Evolutionary conservation across 2,888 invertebrate species (phyloP), one percentile per base, ranked within the genome.

Genomic region (Bhutanitis thaidina): DNA sequence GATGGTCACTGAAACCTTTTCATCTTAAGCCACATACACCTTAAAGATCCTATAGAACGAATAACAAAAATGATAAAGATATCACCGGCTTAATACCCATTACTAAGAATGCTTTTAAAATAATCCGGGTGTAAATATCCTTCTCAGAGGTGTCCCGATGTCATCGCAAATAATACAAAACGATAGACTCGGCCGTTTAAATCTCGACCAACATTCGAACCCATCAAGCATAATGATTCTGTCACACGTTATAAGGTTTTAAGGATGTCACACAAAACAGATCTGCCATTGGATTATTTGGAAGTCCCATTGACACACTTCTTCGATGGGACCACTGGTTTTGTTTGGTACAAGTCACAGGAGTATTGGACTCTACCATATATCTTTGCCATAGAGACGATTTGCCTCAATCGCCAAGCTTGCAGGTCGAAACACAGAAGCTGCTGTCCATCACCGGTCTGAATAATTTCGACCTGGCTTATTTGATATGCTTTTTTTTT

Each of bases 211-310:
- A 15, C 36, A 14, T 8, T 15, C 15, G 30, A n/a, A 32, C 7
- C 9, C 37, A 16, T 20, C 5, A 12, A 4, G 34, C 44, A 25
- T 43, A 34, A 44, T 39, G 35, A 44, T 25, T 29, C 44, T 40
- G 44, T 46, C 40, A 40, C 39, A 36, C 40, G 29, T 27, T 30
- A 15, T 44, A 41, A 53, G 35, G 38, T 35, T 30, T 49, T 49
- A 60, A 61, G 64, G 60, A 61, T 68, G 68, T 61, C 65, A 71
- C 59, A 56, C 57, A 57, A 53, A 51, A 58, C 60, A 58, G 59
- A 43, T 34, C 60, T 66, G 62, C 66, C 62, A n/a, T 55, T 67
- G 59, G 52, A 35, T 40, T 62, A 57, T 29, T 25, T 15, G 38
- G 39, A 29, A 50, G 44, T 13, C 27, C 35, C 29, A 50, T 50